Evolutionary conservation across 2,113 vertebrate genomes (phyloP).

Genomic region (Oryzias woworae): DNA sequence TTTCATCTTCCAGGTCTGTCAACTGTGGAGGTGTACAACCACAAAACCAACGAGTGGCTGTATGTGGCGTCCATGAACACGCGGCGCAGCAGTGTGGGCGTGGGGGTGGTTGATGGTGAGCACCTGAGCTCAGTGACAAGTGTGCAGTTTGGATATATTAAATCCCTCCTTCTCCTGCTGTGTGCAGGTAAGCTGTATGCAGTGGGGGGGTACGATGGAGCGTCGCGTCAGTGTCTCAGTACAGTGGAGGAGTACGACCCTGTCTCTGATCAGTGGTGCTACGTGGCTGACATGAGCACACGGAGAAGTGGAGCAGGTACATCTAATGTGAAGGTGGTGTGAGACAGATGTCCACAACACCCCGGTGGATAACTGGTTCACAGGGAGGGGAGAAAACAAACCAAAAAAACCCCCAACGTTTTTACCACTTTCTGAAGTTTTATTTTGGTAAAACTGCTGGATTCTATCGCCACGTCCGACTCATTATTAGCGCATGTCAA

Average conservation of each 20-base stretch:
- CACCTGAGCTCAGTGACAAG: background rate
- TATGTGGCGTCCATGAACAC: conserved; percentile 96
- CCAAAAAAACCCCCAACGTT: too few species aligned
- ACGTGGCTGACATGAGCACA: conserved; percentile 94
- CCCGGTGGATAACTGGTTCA: too few species aligned
- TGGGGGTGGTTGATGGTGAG: conserved; percentile 93
- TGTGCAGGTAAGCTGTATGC: conserved; percentile 89
- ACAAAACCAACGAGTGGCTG: conserved; percentile 92
- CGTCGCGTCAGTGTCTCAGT: conserved; percentile 94
- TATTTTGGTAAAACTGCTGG: too few species aligned
- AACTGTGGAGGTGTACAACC: conserved; percentile 91
- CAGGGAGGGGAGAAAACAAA: too few species aligned
- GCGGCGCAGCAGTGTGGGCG: conserved; percentile 94
- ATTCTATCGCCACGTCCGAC: too few species aligned
- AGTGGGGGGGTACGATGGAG: conserved; percentile 93
- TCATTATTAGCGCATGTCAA: too few species aligned
- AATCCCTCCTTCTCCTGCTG: background rate
- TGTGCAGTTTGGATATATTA: background rate
- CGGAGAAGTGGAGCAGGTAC: conserved; percentile 95
- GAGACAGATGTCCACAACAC: too few species aligned
- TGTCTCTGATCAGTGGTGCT: conserved; percentile 88
- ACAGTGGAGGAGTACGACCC: conserved; percentile 95
- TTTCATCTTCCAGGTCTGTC: conserved; percentile 80
- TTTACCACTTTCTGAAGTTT: too few species aligned
- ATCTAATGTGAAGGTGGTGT: background rate